Evolutionary conservation across 1,140 invertebrate genomes (phyloP).

Genomic region (Drosophila takahashii): DNA sequence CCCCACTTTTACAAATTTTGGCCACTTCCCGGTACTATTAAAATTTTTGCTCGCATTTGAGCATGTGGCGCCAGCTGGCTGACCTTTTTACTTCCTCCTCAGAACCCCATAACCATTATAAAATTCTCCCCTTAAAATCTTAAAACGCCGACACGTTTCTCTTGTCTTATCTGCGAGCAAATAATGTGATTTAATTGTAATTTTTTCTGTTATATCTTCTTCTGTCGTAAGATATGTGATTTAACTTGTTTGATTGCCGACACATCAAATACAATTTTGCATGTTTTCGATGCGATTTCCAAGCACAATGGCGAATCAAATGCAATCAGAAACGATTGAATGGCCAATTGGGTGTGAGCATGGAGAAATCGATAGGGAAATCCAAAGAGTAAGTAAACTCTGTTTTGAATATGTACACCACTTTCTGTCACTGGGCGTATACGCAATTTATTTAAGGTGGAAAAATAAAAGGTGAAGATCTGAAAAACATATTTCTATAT

Average conservation of each 20-base stretch:
- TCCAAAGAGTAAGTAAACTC: not conserved
- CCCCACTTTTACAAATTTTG: too few species aligned
- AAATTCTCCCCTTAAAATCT: not conserved
- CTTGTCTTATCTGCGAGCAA: conserved; percentile 47
- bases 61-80: conserved; percentile 1
- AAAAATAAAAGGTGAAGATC: too few species aligned
- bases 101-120: not conserved
- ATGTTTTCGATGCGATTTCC: not conserved
- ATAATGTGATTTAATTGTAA: conserved; percentile 38
- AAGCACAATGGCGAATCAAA: conserved; percentile 1
- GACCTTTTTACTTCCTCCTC: conserved; percentile 22
- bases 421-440: too few species aligned
- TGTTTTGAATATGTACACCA: too few species aligned
- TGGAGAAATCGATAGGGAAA: not conserved
- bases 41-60: conserved; percentile 8
- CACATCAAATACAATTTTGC: conserved; percentile 1
- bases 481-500: too few species aligned
- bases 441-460: too few species aligned
- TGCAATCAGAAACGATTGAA: conserved; percentile 21
- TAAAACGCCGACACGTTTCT: conserved; percentile 26
- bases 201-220: conserved; percentile 35
- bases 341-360: conserved; percentile 4
- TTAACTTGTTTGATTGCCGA: conserved; percentile 35
- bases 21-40: not conserved
- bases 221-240: conserved; percentile 4